phyloP scores from a whole-genome alignment of 2,113 vertebrate genomes.

The Gymnocephalus cernua region DNA sequence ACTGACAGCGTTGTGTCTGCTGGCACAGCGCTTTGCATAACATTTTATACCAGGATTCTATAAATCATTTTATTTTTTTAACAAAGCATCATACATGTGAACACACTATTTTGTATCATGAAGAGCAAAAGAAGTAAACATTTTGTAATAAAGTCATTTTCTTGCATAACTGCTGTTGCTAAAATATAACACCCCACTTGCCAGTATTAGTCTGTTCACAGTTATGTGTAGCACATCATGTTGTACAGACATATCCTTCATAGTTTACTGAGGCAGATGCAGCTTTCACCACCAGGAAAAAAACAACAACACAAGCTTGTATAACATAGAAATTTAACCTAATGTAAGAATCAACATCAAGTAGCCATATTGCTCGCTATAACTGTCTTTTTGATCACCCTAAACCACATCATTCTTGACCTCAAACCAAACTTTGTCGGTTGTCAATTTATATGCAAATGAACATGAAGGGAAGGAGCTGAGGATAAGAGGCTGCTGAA shows the following conservation, averaged over 20 bases:
- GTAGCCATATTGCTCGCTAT: conserved; percentile 33
- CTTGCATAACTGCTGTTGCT: conserved; percentile 3
- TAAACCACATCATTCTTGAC: conserved; percentile 21
- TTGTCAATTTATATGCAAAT: conserved; percentile 62
- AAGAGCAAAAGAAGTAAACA: conserved; percentile 53
- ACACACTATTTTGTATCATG: conserved; percentile 62
- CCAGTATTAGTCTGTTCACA: conserved; percentile 49
- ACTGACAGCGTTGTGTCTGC: conserved; percentile 7
- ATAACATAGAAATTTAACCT: conserved; percentile 25
- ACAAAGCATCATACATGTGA: conserved; percentile 61
- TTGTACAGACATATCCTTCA: conserved; percentile 68
- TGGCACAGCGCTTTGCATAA: conserved; percentile 29
- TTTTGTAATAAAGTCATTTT: conserved; percentile 56
- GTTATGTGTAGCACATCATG: neutral
- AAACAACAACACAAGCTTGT: conserved; percentile 6
- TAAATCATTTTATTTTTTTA: conserved; percentile 72
- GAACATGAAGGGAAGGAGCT: conserved; percentile 27
- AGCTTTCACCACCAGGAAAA: conserved; percentile 49
- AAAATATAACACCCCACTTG: conserved; percentile 34
- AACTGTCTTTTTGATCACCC: conserved; percentile 31
- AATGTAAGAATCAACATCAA: conserved; percentile 26
- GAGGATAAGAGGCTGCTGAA: conserved; percentile 38
- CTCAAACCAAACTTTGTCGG: conserved; percentile 31
- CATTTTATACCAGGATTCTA: conserved; percentile 50
- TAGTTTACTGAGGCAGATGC: conserved; percentile 50